Conservation (phyloP, 2,888 invertebrate genomes). For the Vandiemenella viatica region DNA sequence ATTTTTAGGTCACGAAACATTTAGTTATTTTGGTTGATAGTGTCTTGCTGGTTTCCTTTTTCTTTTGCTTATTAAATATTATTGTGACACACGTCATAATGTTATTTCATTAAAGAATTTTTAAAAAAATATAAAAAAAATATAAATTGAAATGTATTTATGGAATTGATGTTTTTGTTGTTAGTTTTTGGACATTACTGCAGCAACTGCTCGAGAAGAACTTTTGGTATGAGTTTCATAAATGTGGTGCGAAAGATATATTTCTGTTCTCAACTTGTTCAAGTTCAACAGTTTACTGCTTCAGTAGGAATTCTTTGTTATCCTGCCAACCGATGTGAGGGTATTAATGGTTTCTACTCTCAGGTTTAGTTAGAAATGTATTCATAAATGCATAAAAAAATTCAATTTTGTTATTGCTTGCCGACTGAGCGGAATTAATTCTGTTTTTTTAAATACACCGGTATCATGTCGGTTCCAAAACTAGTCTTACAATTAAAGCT, state of each 20-base stretch:
- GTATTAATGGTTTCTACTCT: neutral
- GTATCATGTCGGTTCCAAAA: too few relatives aligned
- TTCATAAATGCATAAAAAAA: too few relatives aligned
- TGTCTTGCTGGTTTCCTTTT: constrained; percentile 3
- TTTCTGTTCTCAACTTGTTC: constrained; percentile 4
- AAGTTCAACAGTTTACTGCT: too few relatives aligned
- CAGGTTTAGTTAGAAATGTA: neutral
- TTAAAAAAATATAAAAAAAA: constrained; percentile 6
- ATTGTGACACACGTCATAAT: constrained; percentile 3
- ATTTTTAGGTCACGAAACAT: too few relatives aligned
- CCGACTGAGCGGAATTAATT: too few relatives aligned
- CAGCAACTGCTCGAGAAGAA: neutral
- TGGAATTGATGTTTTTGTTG: constrained; percentile 11
- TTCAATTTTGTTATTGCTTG: too few relatives aligned
- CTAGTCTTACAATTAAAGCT: too few relatives aligned
- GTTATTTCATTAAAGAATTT: constrained; percentile 6
- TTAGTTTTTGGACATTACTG: constrained; percentile 1
- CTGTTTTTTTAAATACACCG: too few relatives aligned
- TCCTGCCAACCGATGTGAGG: constrained; percentile 5
- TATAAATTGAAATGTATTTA: constrained; percentile 10
- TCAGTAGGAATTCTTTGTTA: too few relatives aligned
- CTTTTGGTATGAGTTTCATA: neutral
- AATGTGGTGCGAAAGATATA: constrained; percentile 4
- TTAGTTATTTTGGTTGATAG: constrained; percentile 4
- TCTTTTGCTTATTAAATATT: neutral